These are phyloP conservation scores for Heliconius eleuchia DNA, from an alignment of 1,140 invertebrate species.

Conservation along the genomic window DNA sequence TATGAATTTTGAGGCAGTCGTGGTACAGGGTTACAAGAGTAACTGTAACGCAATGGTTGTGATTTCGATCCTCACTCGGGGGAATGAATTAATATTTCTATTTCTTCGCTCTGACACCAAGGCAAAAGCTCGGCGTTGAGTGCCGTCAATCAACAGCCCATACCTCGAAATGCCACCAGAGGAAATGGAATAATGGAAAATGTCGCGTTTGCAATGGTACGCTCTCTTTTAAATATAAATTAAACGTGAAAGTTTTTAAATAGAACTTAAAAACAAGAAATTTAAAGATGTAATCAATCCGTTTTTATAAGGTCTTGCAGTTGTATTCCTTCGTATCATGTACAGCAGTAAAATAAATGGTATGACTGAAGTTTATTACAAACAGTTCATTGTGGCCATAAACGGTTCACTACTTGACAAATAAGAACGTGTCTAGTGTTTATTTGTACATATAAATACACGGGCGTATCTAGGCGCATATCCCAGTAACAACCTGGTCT, in stretches of 20 bases:
- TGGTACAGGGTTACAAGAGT: too few species aligned
- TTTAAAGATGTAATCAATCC: not conserved
- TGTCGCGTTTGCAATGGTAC: too few species aligned
- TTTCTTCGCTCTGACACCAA: too few species aligned
- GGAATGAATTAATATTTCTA: too few species aligned
- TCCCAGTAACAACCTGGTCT: not conserved
- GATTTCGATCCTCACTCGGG: too few species aligned
- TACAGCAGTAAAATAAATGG: constrained; percentile 1
- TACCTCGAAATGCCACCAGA: too few species aligned
- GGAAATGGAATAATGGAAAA: too few species aligned
- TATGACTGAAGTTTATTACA: constrained; percentile 22
- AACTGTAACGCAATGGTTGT: too few species aligned
- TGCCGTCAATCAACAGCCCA: too few species aligned
- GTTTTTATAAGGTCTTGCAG: not conserved
- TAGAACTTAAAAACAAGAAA: not conserved
- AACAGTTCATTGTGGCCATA: constrained; percentile 23
- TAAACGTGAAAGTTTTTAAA: not conserved
- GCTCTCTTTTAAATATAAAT: too few species aligned
- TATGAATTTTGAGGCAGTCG: too few species aligned
- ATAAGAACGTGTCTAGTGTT: not conserved
- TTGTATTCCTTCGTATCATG: not conserved
- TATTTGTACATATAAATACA: not conserved
- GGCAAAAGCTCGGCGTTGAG: too few species aligned
- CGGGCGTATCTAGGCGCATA: not conserved
- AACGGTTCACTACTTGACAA: constrained; percentile 16